phyloP scores from a whole-genome alignment of 2,113 vertebrate genomes.

The Corythoichthys haematopterus region DNA sequence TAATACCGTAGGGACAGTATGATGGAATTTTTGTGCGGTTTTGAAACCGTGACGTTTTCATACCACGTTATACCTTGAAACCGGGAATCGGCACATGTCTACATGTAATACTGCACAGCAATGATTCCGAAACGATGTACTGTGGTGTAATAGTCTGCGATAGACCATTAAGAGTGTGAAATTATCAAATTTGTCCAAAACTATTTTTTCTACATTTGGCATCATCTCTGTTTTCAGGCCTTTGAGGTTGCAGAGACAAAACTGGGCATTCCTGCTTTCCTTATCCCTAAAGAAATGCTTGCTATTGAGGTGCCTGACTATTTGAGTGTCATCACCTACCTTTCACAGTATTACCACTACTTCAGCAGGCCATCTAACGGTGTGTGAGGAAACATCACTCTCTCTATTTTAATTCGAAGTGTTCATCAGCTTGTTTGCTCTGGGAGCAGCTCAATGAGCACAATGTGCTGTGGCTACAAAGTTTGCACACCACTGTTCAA shows the following conservation, averaged over 20 bases:
- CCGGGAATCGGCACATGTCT: too few species aligned
- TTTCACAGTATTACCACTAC: conserved; percentile 82
- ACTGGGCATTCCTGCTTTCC: conserved; percentile 81
- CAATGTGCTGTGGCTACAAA: not conserved
- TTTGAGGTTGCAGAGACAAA: conserved; percentile 84
- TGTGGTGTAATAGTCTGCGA: not conserved
- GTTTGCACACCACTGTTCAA: not conserved
- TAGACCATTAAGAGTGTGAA: not conserved
- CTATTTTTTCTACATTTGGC: not conserved
- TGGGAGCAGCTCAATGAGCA: not conserved
- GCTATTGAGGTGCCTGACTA: conserved; percentile 78
- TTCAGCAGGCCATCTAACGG: conserved; percentile 69
- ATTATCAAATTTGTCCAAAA: not conserved
- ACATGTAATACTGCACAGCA: not conserved
- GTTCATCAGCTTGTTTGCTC: not conserved
- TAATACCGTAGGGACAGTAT: too few species aligned
- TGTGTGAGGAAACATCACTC: conserved; percentile 15
- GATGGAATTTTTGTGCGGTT: too few species aligned
- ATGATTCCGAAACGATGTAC: not conserved
- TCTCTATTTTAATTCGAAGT: not conserved
- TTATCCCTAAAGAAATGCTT: conserved; percentile 84
- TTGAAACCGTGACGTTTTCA: too few species aligned
- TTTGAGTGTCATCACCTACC: conserved; percentile 83
- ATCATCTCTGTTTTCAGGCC: conserved; percentile 63
- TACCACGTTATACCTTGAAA: too few species aligned